Evolutionary conservation across 2,113 vertebrate genomes (phyloP).

Genomic region (Eolophus roseicapilla): DNA sequence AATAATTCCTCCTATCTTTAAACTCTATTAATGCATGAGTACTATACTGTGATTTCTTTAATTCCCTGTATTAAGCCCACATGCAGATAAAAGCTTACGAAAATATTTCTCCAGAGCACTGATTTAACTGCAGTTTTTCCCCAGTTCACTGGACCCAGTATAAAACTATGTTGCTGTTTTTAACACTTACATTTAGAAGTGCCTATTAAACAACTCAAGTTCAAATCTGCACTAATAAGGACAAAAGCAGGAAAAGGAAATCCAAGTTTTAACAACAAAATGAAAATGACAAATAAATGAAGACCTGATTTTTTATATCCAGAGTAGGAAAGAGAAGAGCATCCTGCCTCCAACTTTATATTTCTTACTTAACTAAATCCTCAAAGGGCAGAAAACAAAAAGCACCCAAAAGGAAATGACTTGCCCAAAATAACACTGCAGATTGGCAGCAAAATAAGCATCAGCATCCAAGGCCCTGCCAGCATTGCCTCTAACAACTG

Average conservation of each 20-base stretch:
- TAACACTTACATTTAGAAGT: not conserved
- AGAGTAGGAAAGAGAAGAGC: conserved; percentile 15
- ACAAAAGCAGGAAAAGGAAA: conserved; percentile 61
- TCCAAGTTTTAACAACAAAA: conserved; percentile 30
- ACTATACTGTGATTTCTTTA: not conserved
- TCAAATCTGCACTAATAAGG: not conserved
- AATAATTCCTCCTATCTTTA: not conserved
- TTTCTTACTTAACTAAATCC: conserved; percentile 29
- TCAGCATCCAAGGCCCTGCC: not conserved
- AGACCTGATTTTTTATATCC: not conserved
- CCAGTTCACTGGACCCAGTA: not conserved
- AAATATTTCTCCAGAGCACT: not conserved
- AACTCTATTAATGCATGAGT: not conserved
- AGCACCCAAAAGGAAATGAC: conserved; percentile 27
- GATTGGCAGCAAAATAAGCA: conserved; percentile 27
- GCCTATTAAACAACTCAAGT: not conserved
- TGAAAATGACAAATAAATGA: not conserved
- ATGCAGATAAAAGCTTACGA: not conserved
- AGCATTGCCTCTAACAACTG: not conserved
- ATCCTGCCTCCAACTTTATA: conserved; percentile 24
- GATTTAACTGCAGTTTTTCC: not conserved
- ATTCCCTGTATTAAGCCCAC: not conserved
- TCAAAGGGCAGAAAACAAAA: conserved; percentile 26
- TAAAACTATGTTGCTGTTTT: not conserved
- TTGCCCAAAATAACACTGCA: conserved; percentile 22